phyloP scores from a whole-genome alignment of 2,797 vertebrate genomes.

The Centroberyx gerrardi region DNA sequence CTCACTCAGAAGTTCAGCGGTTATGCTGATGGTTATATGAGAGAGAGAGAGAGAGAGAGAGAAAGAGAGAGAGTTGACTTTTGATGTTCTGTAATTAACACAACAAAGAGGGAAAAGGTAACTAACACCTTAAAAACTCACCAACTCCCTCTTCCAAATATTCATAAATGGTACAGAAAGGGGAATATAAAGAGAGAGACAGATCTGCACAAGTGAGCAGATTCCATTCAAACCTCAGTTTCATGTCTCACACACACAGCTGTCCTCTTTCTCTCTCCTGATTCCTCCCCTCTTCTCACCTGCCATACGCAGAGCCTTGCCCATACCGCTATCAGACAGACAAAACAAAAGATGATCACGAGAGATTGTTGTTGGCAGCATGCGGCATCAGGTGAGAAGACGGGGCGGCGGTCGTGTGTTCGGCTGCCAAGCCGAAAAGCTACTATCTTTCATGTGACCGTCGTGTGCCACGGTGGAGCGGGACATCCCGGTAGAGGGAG shows the following conservation, averaged over 20 bases:
- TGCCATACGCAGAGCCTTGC: background rate
- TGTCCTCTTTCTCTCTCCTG: background rate
- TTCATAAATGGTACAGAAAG: slow-evolving; percentile 23
- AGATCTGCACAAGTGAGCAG: too few species aligned
- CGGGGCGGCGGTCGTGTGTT: background rate
- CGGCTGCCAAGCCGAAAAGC: background rate
- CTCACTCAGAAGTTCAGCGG: slow-evolving; percentile 58
- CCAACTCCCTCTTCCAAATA: background rate
- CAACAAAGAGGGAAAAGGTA: slow-evolving; percentile 19
- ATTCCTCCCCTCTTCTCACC: background rate
- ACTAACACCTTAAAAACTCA: background rate
- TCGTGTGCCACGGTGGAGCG: slow-evolving; percentile 19
- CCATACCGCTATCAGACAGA: background rate
- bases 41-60: slow-evolving; percentile 48
- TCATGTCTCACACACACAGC: background rate
- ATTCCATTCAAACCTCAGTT: background rate
- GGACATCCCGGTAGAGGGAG: slow-evolving; percentile 38
- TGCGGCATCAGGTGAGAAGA: background rate
- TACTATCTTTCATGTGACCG: background rate
- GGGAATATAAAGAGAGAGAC: background rate
- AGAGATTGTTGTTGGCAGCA: background rate
- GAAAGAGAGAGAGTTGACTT: slow-evolving; percentile 28
- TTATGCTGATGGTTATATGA: slow-evolving; percentile 70
- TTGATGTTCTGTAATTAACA: slow-evolving; percentile 33
- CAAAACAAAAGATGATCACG: slow-evolving; percentile 1